phyloP scores from a whole-genome alignment of 2,888 invertebrate genomes.

The Scaptomyza reducta region DNA sequence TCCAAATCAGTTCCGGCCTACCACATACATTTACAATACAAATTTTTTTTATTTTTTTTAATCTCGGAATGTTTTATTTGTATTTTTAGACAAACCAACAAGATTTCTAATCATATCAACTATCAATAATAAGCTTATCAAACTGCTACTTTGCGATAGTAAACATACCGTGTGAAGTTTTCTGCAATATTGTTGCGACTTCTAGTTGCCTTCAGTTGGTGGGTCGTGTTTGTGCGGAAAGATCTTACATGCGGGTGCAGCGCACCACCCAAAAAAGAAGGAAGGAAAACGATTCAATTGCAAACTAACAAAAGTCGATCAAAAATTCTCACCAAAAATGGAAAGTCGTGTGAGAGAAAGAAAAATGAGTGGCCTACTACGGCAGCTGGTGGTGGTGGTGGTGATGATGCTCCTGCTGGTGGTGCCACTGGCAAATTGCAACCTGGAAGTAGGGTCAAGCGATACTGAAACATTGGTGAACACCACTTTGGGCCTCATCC shows the following conservation, averaged over 20 bases:
- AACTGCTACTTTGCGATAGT: slow-evolving; percentile 26
- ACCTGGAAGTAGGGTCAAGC: background rate
- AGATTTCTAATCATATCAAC: slow-evolving; percentile 24
- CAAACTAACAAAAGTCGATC: slow-evolving; percentile 23
- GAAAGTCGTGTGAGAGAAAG: background rate
- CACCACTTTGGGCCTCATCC: slow-evolving; percentile 82
- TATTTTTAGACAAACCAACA: slow-evolving; percentile 19
- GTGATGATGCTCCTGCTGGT: slow-evolving; percentile 14
- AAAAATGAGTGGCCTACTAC: slow-evolving; percentile 25
- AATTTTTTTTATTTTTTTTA: no score
- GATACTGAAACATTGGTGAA: slow-evolving; percentile 44
- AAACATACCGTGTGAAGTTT: slow-evolving; percentile 40
- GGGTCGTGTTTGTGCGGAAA: slow-evolving; percentile 5
- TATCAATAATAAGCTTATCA: slow-evolving; percentile 41
- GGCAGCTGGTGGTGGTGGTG: slow-evolving; percentile 14
- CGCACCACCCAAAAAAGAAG: slow-evolving; percentile 14
- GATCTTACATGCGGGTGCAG: slow-evolving; percentile 47
- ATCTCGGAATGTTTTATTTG: background rate
- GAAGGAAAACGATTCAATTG: slow-evolving; percentile 10
- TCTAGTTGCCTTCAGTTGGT: slow-evolving; percentile 3
- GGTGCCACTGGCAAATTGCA: background rate
- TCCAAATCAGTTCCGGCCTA: no score
- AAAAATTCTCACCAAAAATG: slow-evolving; percentile 31
- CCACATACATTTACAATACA: no score
- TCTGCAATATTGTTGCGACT: slow-evolving; percentile 1